Evolutionary conservation across 2,797 vertebrate genomes (phyloP).

Genomic region (Myotis myotis): DNA sequence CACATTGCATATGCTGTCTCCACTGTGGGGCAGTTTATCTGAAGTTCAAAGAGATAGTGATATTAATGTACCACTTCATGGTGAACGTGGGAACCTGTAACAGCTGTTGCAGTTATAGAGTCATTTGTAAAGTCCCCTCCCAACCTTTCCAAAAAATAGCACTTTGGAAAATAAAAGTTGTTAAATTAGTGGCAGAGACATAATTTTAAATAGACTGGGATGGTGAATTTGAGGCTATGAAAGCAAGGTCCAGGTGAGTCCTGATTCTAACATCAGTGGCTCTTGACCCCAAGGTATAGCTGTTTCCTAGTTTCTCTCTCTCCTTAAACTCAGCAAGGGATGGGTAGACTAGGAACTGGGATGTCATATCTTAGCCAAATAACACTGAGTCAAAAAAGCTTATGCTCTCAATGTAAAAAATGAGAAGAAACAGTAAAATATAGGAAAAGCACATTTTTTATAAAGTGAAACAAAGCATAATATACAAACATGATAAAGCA

Average conservation of each 20-base stretch:
- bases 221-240: background rate
- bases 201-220: background rate
- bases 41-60: background rate
- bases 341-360: rapidly evolving
- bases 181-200: background rate
- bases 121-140: background rate
- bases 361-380: background rate
- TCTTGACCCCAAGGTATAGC: background rate
- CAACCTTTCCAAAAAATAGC: background rate
- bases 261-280: background rate
- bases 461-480: background rate
- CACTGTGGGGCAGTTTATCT: background rate
- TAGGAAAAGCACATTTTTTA: background rate
- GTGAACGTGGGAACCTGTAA: background rate
- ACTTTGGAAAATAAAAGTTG: background rate
- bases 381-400: background rate
- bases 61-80: background rate
- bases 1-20: background rate
- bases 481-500: background rate
- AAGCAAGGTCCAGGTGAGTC: background rate
- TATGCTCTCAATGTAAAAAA: background rate
- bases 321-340: background rate
- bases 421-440: background rate
- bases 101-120: rapidly evolving
- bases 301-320: too few species aligned